Evolutionary conservation across 2,888 invertebrate species (phyloP).

Genomic region (Parascotia fuliginaria): DNA sequence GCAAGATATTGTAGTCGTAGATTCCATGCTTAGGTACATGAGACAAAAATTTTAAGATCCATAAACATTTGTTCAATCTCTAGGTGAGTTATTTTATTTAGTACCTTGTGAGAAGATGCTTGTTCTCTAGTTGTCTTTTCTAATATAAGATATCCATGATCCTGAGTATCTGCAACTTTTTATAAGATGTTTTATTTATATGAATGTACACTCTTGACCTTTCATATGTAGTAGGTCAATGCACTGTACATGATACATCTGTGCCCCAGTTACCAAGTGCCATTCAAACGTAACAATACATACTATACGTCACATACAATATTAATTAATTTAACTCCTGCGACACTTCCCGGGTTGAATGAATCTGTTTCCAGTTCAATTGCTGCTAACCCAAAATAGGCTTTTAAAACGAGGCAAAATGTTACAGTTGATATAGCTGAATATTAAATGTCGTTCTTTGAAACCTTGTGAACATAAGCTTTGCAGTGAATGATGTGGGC

Average conservation of each 20-base stretch:
- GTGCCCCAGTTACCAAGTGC: slow-evolving; percentile 37
- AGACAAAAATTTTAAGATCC: no score
- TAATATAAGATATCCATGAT: no score
- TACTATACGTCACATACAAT: neutral
- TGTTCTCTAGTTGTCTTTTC: no score
- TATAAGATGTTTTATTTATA: neutral
- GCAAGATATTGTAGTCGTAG: no score
- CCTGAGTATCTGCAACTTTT: no score
- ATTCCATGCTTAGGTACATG: no score
- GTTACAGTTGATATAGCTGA: slow-evolving; percentile 21
- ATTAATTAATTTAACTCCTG: neutral
- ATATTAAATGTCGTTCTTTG: slow-evolving; percentile 32
- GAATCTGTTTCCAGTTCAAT: slow-evolving; percentile 1
- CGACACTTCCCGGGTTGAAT: slow-evolving; percentile 15
- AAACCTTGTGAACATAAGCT: slow-evolving; percentile 1
- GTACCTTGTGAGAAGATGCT: no score
- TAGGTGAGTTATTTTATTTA: no score
- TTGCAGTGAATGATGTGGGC: slow-evolving; percentile 2
- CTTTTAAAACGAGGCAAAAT: slow-evolving; percentile 31
- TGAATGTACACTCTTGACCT: neutral
- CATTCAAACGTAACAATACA: slow-evolving; percentile 6
- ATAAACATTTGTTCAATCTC: no score
- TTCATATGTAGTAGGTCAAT: slow-evolving; percentile 39
- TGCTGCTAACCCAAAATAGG: slow-evolving; percentile 17
- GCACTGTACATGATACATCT: slow-evolving; percentile 27